phyloP scores from a whole-genome alignment of 2,113 vertebrate genomes.

The Gadus macrocephalus region DNA sequence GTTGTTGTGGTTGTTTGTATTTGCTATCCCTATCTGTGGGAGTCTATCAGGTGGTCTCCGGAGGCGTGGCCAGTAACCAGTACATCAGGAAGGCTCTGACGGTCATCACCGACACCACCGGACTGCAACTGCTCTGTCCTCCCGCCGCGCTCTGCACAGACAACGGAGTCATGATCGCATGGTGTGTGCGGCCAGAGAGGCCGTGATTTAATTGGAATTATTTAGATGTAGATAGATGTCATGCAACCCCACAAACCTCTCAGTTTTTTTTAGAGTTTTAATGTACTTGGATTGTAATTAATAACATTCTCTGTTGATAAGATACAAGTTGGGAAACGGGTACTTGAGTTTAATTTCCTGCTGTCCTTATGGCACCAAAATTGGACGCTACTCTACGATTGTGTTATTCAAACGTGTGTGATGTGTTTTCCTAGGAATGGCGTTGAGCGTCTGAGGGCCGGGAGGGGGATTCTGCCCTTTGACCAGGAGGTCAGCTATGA shows the following conservation, averaged over 20 bases:
- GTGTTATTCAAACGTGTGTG: too few relatives aligned
- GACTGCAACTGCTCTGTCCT: constrained; percentile 81
- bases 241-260: too few relatives aligned
- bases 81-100: constrained; percentile 80
- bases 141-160: constrained; percentile 89
- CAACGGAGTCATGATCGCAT: constrained; percentile 95
- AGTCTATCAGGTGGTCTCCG: constrained; percentile 82
- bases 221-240: not conserved
- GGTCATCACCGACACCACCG: constrained; percentile 74
- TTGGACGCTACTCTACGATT: too few relatives aligned
- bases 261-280: too few relatives aligned
- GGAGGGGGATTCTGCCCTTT: constrained; percentile 75
- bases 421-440: constrained; percentile 81
- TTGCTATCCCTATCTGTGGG: not conserved
- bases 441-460: constrained; percentile 82
- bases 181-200: constrained; percentile 65
- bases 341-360: too few relatives aligned
- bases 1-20: too few relatives aligned
- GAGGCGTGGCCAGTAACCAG: constrained; percentile 94
- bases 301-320: too few relatives aligned
- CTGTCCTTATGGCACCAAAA: too few relatives aligned
- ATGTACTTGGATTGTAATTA: too few relatives aligned
- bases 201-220: not conserved
- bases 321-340: not conserved
- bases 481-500: constrained; percentile 76